These are phyloP conservation scores for Boleophthalmus pectinirostris DNA, from an alignment of 2,113 vertebrate genomes.

Conservation along the genomic window DNA sequence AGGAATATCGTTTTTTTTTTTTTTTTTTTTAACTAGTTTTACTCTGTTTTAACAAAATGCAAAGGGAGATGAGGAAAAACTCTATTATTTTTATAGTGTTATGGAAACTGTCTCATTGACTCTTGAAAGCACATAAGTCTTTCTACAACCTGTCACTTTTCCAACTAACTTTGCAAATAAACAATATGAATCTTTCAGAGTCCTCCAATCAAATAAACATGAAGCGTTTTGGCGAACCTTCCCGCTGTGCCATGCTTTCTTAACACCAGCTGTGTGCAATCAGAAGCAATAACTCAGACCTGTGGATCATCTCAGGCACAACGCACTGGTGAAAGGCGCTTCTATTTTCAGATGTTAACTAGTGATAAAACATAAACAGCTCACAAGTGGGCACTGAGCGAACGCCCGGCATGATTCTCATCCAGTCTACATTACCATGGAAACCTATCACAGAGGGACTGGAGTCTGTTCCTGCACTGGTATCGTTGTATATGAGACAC, in stretches of 20 bases:
- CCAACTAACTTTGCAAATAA: slow-evolving; percentile 21
- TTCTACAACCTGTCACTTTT: background rate
- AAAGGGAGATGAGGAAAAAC: too few species aligned
- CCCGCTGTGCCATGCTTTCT: slow-evolving; percentile 33
- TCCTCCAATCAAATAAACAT: slow-evolving; percentile 28
- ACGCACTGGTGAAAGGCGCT: slow-evolving; percentile 45
- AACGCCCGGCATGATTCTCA: slow-evolving; percentile 67
- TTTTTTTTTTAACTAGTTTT: too few species aligned
- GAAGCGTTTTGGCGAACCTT: slow-evolving; percentile 16
- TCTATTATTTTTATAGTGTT: too few species aligned
- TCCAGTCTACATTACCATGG: slow-evolving; percentile 74
- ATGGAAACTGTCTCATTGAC: background rate
- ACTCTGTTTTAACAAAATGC: too few species aligned
- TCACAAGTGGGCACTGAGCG: slow-evolving; percentile 67
- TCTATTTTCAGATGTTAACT: slow-evolving; percentile 74
- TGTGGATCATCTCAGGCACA: slow-evolving; percentile 50
- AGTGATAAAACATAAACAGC: slow-evolving; percentile 64
- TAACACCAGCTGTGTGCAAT: slow-evolving; percentile 63
- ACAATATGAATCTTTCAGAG: slow-evolving; percentile 7
- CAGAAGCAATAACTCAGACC: slow-evolving; percentile 39
- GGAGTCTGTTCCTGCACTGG: slow-evolving; percentile 43
- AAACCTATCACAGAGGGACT: slow-evolving; percentile 68
- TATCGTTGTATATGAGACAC: slow-evolving; percentile 28
- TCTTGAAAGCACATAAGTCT: background rate
- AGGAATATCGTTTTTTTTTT: too few species aligned